These are phyloP conservation scores for Falcunculus frontatus DNA, from an alignment of 2,113 vertebrate species.

Conservation along the genomic window DNA sequence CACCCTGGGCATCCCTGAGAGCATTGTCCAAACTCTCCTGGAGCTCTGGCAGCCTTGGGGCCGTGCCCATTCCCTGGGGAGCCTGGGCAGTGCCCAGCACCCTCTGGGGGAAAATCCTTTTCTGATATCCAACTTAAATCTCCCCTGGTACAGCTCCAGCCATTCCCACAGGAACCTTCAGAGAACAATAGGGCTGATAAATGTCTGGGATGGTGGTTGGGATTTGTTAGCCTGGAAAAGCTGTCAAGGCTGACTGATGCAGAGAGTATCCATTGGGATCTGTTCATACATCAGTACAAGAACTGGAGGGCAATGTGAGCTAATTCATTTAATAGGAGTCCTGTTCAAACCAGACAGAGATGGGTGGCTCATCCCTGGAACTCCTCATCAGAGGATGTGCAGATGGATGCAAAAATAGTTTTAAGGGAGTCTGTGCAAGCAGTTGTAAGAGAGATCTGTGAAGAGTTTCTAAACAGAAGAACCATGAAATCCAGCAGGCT, in stretches of 20 bases:
- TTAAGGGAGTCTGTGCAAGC: neutral
- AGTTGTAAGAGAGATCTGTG: neutral
- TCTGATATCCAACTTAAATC: fast-evolving
- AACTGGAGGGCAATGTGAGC: neutral
- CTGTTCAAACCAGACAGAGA: neutral
- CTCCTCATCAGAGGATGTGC: neutral
- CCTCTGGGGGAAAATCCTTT: neutral
- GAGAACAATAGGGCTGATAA: neutral
- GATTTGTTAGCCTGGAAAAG: neutral
- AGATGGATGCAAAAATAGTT: neutral
- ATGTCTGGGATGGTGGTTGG: neutral
- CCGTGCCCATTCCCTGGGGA: neutral
- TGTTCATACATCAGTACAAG: neutral
- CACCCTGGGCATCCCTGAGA: neutral
- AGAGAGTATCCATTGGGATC: neutral
- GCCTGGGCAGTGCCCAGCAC: neutral
- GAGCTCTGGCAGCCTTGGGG: neutral
- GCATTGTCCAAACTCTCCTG: fast-evolving
- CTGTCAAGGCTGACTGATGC: neutral
- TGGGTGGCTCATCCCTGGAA: neutral
- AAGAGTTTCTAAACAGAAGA: neutral
- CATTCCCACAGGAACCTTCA: neutral
- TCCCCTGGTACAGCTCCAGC: neutral
- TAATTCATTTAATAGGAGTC: neutral
- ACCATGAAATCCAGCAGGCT: neutral